These are phyloP conservation scores for Syngnathus rostellatus DNA, from an alignment of 2,797 vertebrate species.

Conservation along the genomic window DNA sequence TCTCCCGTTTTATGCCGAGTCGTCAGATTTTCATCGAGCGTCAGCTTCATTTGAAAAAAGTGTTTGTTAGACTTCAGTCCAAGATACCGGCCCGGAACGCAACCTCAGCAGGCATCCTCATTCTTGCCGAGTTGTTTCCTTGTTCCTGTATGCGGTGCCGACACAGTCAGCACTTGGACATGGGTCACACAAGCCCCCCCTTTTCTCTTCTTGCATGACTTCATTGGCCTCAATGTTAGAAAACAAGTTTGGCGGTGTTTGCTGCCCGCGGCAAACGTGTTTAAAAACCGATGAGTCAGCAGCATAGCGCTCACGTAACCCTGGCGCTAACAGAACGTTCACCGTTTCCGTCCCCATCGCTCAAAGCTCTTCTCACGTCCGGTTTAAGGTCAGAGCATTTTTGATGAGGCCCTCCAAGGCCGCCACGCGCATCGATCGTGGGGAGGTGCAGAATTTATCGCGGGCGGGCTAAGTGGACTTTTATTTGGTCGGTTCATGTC, in stretches of 20 bases:
- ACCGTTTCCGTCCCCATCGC: too few species aligned
- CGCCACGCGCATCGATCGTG: conserved; percentile 8
- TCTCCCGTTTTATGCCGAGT: too few species aligned
- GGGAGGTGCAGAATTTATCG: conserved; percentile 14
- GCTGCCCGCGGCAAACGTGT: background rate
- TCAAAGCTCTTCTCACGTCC: too few species aligned
- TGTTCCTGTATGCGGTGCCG: conserved; percentile 33
- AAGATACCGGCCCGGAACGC: background rate
- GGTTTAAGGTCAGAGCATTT: background rate
- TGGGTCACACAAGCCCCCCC: background rate
- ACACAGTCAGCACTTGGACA: conserved; percentile 36
- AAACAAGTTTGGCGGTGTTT: background rate
- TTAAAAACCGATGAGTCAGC: background rate
- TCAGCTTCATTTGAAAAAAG: too few species aligned
- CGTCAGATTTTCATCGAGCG: background rate
- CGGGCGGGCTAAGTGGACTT: background rate
- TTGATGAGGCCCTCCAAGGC: background rate
- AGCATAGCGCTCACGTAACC: background rate
- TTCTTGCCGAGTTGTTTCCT: conserved; percentile 26
- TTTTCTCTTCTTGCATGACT: conserved; percentile 1
- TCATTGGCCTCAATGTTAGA: background rate
- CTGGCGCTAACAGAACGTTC: background rate
- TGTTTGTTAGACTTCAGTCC: background rate
- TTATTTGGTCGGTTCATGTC: conserved; percentile 3
- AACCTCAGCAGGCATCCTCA: background rate